Conservation (phyloP, 2,113 vertebrate genomes). For the Sinocyclocheilus anshuiensis region DNA sequence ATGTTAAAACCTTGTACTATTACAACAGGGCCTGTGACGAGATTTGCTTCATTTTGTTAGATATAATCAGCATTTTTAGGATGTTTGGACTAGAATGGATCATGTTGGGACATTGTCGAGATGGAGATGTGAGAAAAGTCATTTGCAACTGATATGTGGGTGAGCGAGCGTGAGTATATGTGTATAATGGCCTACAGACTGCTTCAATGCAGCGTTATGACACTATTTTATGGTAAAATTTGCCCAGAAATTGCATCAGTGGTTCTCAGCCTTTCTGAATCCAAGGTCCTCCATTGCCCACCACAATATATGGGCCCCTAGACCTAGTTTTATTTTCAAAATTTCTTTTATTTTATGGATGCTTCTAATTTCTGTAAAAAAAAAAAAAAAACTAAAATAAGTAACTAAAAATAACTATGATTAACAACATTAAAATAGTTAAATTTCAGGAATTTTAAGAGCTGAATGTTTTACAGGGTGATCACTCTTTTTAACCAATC, state of each 20-base stretch:
- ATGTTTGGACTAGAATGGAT: conserved; percentile 39
- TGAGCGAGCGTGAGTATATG: conserved; percentile 42
- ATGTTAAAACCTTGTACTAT: conserved; percentile 34
- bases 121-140: conserved; percentile 53
- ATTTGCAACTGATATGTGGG: conserved; percentile 59
- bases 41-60: conserved; percentile 34
- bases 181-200: background rate
- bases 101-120: conserved; percentile 40
- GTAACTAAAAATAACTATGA: background rate
- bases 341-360: background rate
- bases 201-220: background rate
- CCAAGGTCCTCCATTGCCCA: background rate
- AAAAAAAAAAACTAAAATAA: background rate
- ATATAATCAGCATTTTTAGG: conserved; percentile 55
- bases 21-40: conserved; percentile 58
- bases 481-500: background rate
- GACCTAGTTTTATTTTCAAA: background rate
- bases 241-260: background rate
- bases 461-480: background rate
- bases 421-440: background rate
- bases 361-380: background rate
- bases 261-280: background rate
- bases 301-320: background rate
- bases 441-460: background rate
- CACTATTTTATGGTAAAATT: background rate